Conservation (phyloP, 2,113 vertebrate genomes). For the Oreochromis aureus region DNA sequence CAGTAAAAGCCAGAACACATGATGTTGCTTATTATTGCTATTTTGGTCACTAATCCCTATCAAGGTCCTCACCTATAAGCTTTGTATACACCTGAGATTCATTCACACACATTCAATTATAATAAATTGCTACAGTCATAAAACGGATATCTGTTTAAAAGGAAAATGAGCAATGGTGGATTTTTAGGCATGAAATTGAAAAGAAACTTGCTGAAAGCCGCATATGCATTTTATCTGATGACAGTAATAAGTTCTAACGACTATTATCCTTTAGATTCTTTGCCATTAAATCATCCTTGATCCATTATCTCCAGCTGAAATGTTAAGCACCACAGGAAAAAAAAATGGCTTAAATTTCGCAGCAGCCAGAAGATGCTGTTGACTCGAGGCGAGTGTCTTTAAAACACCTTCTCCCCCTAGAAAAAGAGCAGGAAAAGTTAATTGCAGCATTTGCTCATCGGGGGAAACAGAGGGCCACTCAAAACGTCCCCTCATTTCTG, state of each 20-base stretch:
- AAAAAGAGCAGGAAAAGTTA: conserved; percentile 82
- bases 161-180: not conserved
- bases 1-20: conserved; percentile 20
- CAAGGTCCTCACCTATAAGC: conserved; percentile 8
- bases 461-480: conserved; percentile 88
- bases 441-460: conserved; percentile 92
- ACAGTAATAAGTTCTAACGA: conserved; percentile 54
- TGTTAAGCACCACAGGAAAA: conserved; percentile 80
- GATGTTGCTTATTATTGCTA: conserved; percentile 48
- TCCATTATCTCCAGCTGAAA: conserved; percentile 81
- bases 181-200: not conserved
- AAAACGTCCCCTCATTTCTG: conserved; percentile 89
- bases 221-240: conserved; percentile 48
- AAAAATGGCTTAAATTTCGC: conserved; percentile 79
- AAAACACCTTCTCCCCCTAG: conserved; percentile 81
- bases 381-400: conserved; percentile 80
- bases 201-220: conserved; percentile 22
- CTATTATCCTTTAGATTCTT: conserved; percentile 50
- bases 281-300: conserved; percentile 78
- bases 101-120: not conserved
- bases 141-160: not conserved
- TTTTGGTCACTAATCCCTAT: conserved; percentile 32
- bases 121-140: not conserved
- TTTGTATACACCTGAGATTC: not conserved
- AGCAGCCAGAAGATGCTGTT: conserved; percentile 77